Percentiles rank a stretch among this genome's conserved stretches.
phyloP scores from a whole-genome alignment of 2,113 vertebrate species.

The Myiozetetes cayanensis region DNA sequence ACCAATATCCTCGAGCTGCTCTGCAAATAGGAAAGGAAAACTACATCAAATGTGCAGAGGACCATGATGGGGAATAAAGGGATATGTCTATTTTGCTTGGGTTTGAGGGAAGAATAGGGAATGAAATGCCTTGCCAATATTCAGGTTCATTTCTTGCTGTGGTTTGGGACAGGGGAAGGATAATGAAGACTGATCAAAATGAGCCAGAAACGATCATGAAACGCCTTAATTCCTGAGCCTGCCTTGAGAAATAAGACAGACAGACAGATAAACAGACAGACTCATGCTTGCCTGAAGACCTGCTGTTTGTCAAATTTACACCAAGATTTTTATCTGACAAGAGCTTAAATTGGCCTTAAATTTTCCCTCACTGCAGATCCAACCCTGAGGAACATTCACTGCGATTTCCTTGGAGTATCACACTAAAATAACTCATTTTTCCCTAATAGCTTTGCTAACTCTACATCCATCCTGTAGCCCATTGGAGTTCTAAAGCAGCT shows the following conservation, averaged over 20 bases:
- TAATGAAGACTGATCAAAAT: conserved; percentile 26
- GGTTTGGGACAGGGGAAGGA: background rate
- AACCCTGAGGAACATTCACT: background rate
- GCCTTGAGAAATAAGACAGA: background rate
- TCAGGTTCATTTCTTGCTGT: conserved; percentile 21
- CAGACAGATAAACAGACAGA: conserved; percentile 25
- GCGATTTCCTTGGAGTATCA: conserved; percentile 1
- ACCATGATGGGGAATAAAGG: background rate
- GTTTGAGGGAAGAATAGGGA: background rate
- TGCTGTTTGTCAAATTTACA: conserved; percentile 46
- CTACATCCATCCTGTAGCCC: background rate
- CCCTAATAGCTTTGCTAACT: background rate
- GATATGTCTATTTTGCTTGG: conserved; percentile 18
- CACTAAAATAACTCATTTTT: conserved; percentile 1
- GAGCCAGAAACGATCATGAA: conserved; percentile 27
- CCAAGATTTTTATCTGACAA: background rate
- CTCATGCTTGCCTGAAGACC: background rate
- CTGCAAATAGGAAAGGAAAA: conserved; percentile 50
- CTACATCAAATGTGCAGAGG: background rate
- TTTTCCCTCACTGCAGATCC: background rate
- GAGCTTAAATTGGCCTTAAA: background rate
- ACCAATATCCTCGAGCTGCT: conserved; percentile 52
- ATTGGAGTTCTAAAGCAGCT: background rate
- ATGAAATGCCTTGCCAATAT: background rate
- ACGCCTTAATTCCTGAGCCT: conserved; percentile 22